Conservation (phyloP, 2,888 invertebrate species). For the Pristionchus mayeri region DNA sequence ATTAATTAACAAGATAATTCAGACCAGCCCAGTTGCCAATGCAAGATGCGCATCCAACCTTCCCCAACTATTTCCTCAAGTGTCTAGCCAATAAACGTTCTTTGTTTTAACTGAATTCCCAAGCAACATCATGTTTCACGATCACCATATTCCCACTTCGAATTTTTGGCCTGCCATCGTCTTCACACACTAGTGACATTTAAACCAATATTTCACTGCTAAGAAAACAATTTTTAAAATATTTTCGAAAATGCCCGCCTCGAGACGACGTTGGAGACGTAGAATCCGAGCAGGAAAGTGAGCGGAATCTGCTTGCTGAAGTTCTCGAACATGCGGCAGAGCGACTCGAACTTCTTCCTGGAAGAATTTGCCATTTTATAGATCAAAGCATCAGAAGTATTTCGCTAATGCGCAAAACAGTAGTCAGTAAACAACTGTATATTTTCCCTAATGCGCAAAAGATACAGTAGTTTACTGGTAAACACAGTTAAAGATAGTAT, state of each 20-base stretch:
- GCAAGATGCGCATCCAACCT: neutral
- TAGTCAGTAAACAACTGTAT: too few species aligned
- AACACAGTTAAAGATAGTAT: too few species aligned
- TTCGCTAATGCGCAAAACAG: too few species aligned
- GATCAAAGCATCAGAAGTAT: too few species aligned
- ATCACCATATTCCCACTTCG: too few species aligned
- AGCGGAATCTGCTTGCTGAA: slow-evolving; percentile 68
- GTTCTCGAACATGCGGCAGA: slow-evolving; percentile 62
- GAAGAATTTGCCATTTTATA: too few species aligned
- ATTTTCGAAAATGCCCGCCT: slow-evolving; percentile 52
- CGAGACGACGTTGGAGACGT: slow-evolving; percentile 67
- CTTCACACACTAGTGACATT: too few species aligned
- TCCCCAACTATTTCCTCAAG: neutral
- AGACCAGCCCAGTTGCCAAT: neutral
- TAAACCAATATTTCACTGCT: too few species aligned
- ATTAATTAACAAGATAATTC: neutral
- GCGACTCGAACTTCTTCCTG: slow-evolving; percentile 57
- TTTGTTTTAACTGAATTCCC: neutral
- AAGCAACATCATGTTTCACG: neutral
- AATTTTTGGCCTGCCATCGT: neutral
- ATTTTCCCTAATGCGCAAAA: too few species aligned
- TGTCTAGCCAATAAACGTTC: neutral
- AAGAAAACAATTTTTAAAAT: neutral
- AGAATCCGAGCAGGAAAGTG: slow-evolving; percentile 69
- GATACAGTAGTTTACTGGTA: too few species aligned